phyloP scores from a whole-genome alignment of 2,888 invertebrate species.

The Papilio demoleus region DNA sequence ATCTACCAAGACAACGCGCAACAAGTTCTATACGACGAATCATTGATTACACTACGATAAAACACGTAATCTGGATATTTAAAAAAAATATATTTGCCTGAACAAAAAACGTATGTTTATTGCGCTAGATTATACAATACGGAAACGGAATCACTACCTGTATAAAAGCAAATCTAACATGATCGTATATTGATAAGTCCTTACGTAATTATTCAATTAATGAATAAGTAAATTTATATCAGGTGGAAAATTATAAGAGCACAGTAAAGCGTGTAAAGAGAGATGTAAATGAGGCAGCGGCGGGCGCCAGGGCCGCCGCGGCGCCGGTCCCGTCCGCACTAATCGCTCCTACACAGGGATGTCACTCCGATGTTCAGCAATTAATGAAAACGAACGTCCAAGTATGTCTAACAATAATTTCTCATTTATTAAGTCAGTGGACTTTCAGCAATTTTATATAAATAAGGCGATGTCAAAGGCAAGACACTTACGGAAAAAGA shows the following conservation, averaged over 20 bases:
- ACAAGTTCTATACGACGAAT: conserved; percentile 36
- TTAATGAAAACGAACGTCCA: conserved; percentile 14
- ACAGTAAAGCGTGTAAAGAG: conserved; percentile 40
- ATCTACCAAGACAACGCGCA: conserved; percentile 44
- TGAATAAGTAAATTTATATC: conserved; percentile 2
- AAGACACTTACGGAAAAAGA: too few species aligned
- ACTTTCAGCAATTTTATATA: not conserved
- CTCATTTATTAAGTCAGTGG: not conserved
- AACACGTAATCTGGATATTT: not conserved
- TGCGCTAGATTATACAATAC: too few species aligned
- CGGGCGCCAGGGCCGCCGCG: conserved; percentile 57
- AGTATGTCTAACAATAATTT: not conserved
- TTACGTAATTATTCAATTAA: conserved; percentile 7
- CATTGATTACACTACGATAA: not conserved
- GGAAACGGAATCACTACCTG: too few species aligned
- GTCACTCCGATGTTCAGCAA: conserved; percentile 22
- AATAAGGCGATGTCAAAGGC: not conserved
- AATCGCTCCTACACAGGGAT: conserved; percentile 52
- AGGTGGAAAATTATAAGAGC: not conserved
- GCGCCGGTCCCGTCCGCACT: conserved; percentile 55
- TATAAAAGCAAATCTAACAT: too few species aligned
- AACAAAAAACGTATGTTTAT: not conserved
- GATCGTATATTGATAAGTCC: not conserved
- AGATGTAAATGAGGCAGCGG: conserved; percentile 70
- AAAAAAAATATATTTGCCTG: not conserved